Conservation (phyloP, 2,888 invertebrate species). For the Chloromyia formosa region DNA sequence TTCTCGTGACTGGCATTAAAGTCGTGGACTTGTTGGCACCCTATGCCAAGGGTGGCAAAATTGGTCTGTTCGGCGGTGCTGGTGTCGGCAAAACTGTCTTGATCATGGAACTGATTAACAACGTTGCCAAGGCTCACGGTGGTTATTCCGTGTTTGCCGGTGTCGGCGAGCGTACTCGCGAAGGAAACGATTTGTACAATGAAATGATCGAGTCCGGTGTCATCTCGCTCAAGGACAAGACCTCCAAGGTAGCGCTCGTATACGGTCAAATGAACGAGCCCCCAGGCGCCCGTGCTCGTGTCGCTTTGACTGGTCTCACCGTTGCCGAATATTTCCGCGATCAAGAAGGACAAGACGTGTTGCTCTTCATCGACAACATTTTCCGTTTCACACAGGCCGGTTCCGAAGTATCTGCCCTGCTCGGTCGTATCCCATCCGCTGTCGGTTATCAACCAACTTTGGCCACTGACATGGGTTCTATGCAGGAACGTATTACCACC, state of each 20-base stretch:
- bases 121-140: constrained; percentile 95
- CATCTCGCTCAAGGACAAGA: constrained; percentile 87
- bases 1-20: constrained; percentile 76
- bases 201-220: constrained; percentile 97
- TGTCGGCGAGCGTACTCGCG: constrained; percentile 95
- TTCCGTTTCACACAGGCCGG: constrained; percentile 94
- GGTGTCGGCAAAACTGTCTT: constrained; percentile 96
- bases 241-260: constrained; percentile 91
- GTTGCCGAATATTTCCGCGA: constrained; percentile 97
- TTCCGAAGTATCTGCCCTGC: constrained; percentile 88
- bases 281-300: constrained; percentile 93
- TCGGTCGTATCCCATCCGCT: constrained; percentile 95
- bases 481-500: constrained; percentile 93
- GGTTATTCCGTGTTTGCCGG: constrained; percentile 97
- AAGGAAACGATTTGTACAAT: constrained; percentile 95
- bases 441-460: constrained; percentile 97
- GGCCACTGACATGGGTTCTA: constrained; percentile 97
- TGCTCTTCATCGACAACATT: constrained; percentile 96
- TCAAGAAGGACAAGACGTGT: constrained; percentile 92
- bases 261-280: constrained; percentile 99
- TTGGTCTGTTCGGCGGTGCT: constrained; percentile 93
- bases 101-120: constrained; percentile 97
- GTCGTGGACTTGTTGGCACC: constrained; percentile 93
- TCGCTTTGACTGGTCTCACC: constrained; percentile 90
- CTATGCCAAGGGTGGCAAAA: constrained; percentile 94